Conservation (phyloP, 2,888 invertebrate genomes). For the Parnassius mnemosyne region DNA sequence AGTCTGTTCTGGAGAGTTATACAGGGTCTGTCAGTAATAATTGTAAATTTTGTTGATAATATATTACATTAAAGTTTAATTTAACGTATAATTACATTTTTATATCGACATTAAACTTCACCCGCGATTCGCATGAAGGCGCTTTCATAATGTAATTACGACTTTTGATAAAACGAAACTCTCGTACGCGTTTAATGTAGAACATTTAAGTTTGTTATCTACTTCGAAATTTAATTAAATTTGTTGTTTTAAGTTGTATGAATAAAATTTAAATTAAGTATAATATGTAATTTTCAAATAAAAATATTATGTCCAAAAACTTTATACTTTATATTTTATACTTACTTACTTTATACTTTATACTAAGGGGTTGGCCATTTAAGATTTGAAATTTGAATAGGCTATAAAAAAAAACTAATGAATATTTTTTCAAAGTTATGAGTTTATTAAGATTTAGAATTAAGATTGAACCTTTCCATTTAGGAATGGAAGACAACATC, state of each 20-base stretch:
- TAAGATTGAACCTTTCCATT: too few species aligned
- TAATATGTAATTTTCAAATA: constrained; percentile 9
- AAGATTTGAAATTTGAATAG: too few species aligned
- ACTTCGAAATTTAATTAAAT: constrained; percentile 23
- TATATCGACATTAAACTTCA: constrained; percentile 24
- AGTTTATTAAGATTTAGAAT: too few species aligned
- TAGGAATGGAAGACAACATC: too few species aligned
- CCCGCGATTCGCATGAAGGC: constrained; percentile 25
- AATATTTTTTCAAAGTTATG: too few species aligned
- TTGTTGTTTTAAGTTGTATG: constrained; percentile 7
- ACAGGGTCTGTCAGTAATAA: background rate
- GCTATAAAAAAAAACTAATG: too few species aligned
- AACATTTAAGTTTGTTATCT: constrained; percentile 23
- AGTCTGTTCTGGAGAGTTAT: background rate
- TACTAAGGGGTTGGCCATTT: too few species aligned
- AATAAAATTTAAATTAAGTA: constrained; percentile 9
- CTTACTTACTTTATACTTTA: too few species aligned
- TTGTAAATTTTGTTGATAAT: constrained; percentile 11
- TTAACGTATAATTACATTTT: constrained; percentile 21
- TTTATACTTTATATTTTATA: too few species aligned
- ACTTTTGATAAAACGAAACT: constrained; percentile 27
- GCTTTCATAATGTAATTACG: constrained; percentile 27
- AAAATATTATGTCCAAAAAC: constrained; percentile 7
- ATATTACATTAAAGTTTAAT: constrained; percentile 8
- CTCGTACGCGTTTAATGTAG: constrained; percentile 24